These are phyloP conservation scores for Sthenelais limicola DNA, from an alignment of 2,888 invertebrate species.

Conservation along the genomic window DNA sequence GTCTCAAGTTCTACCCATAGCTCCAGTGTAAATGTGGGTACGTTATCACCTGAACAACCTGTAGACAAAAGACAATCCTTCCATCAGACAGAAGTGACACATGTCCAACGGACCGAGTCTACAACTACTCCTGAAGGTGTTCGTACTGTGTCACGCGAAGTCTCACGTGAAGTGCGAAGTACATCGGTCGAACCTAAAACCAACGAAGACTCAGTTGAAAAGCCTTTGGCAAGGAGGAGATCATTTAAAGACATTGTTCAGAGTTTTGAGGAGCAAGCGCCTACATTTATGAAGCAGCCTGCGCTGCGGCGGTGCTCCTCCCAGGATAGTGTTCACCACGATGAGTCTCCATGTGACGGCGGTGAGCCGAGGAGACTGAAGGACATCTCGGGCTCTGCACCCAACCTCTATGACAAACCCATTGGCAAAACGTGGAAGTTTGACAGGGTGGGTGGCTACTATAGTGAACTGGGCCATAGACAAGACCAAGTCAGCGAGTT, in stretches of 20 bases:
- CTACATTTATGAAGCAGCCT: conserved; percentile 41
- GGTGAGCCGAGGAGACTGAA: background rate
- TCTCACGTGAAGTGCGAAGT: background rate
- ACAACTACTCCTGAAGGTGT: conserved; percentile 22
- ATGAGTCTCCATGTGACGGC: background rate
- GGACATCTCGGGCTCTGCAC: conserved; percentile 27
- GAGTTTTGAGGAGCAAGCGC: conserved; percentile 48
- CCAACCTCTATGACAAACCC: background rate
- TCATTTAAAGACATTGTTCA: conserved; percentile 48
- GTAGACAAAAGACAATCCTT: too few species aligned
- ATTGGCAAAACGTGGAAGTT: background rate
- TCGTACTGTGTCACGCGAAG: background rate
- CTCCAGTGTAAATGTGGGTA: background rate
- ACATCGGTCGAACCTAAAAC: background rate
- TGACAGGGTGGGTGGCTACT: conserved; percentile 17
- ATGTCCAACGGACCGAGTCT: background rate
- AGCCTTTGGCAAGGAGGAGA: conserved; percentile 23
- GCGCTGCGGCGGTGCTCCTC: conserved; percentile 14
- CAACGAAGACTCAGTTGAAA: background rate
- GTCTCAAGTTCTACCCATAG: too few species aligned
- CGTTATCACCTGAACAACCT: background rate
- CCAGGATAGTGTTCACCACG: conserved; percentile 20
- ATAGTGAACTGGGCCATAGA: background rate
- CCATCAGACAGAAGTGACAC: conserved; percentile 6
- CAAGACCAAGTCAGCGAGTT: conserved; percentile 28